A percentile compares a stretch with the other conserved stretches of the same genome.
These are phyloP conservation scores for Alces alces DNA, from an alignment of 2,113 vertebrate species.

Conservation along the genomic window DNA sequence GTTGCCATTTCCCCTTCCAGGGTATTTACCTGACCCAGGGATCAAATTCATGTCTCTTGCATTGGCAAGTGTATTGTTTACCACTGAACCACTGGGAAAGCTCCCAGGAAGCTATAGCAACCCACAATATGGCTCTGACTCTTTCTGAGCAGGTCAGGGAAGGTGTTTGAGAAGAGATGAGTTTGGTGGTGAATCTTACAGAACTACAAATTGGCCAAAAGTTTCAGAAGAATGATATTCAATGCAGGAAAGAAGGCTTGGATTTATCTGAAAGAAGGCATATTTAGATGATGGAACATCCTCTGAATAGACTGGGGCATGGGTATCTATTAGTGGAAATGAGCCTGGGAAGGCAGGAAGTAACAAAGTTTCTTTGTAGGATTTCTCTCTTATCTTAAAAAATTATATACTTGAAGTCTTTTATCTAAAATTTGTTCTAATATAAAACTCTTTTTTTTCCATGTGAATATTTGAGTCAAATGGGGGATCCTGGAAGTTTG, in stretches of 20 bases:
- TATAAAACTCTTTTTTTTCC: not conserved
- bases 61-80: not conserved
- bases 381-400: not conserved
- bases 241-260: not conserved
- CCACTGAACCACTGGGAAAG: not conserved
- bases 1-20: not conserved
- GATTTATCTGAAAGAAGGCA: not conserved
- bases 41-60: not conserved
- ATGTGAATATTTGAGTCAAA: not conserved
- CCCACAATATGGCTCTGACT: not conserved
- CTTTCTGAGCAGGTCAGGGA: not conserved
- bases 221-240: not conserved
- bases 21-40: not conserved
- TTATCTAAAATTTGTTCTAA: not conserved
- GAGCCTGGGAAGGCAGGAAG: not conserved
- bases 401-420: not conserved
- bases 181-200: not conserved
- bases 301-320: not conserved
- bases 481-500: not conserved
- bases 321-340: not conserved
- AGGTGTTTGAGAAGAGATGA: not conserved
- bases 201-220: not conserved
- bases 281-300: not conserved
- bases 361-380: not conserved
- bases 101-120: not conserved